Base-by-base conservation (phyloP, 2,113 vertebrate species). In the Chitala chitala region DNA sequence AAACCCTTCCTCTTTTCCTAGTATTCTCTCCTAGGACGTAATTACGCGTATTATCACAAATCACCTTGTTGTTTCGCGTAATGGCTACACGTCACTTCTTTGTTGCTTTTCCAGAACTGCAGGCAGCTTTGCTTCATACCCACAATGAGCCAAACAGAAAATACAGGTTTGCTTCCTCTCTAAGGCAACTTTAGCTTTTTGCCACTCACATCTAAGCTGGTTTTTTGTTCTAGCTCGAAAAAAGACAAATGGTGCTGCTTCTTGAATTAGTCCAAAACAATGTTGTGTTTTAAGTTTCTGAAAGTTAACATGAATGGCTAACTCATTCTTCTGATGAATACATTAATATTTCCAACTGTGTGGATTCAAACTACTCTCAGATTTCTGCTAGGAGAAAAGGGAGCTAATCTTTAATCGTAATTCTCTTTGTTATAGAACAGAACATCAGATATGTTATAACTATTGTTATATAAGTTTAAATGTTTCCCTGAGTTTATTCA, bases 1-100 rank as follows among this genome's bases (percentile, higher is more conserved):
- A 50, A 77, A 54, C 73, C 75, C 79, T 76, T 70, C 75, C 74
- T 76, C 65, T 50, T 59, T 5, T 15, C 72, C 29, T 26, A 2
- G 55, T 36, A 82, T 84, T 86, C 84, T 88, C 83, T 84, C 80
- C 77, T 81, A 82, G 85, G 85, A 88, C 80, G 83, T 84, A 87
- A 89, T 91, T 90, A 89, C 84, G 80, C 77, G 79, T 81, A 82
- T 80, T 84, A 87, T 83, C 84, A 70, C 81, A 86, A 77, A 82
- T 84, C 83, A 76, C 81, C 68, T 17, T 76, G 73, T 74, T 74
- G 42, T 75, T 76, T 38, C 56, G 74, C 69, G 65, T 75, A 72
- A 69, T 81, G 48, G 82, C 74, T 64, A 79, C 78, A 82, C 75
- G 26, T 71, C 61, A 58, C 24, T 80, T 76, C 77, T 81, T 78